These are phyloP conservation scores for Chaetorhynchus papuensis DNA, from an alignment of 2,113 vertebrate species.

Conservation along the genomic window DNA sequence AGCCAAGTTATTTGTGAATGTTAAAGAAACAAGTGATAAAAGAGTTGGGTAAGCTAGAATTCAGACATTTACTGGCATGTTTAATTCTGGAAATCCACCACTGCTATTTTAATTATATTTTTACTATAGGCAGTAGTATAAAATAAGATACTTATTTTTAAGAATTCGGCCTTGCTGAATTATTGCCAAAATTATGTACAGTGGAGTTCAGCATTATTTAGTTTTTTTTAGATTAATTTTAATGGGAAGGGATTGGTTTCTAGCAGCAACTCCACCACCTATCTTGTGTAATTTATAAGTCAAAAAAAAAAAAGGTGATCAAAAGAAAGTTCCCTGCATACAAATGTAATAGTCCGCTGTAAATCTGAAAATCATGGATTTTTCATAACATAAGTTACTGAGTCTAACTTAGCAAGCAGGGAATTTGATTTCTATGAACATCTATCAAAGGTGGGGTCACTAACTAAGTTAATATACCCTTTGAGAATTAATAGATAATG, in stretches of 20 bases:
- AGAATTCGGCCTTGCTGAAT: not conserved
- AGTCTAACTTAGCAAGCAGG: not conserved
- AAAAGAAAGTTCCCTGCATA: not conserved
- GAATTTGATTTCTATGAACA: not conserved
- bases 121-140: not conserved
- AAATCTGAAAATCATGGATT: not conserved
- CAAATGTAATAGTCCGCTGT: not conserved
- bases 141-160: not conserved
- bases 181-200: not conserved
- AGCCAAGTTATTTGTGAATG: not conserved
- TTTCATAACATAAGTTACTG: not conserved
- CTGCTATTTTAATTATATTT: not conserved
- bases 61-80: not conserved
- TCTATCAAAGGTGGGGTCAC: not conserved
- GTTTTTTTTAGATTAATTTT: not conserved
- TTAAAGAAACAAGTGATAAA: not conserved
- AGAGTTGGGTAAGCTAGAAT: not conserved
- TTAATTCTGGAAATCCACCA: not conserved
- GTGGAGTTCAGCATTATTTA: not conserved
- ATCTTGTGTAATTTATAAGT: not conserved
- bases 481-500: not conserved
- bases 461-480: constrained; percentile 8
- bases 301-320: not conserved
- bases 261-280: not conserved
- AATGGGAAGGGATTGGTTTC: not conserved